Evolutionary conservation across 2,888 invertebrate species (phyloP).

Genomic region (Limnephilus rhombicus): DNA sequence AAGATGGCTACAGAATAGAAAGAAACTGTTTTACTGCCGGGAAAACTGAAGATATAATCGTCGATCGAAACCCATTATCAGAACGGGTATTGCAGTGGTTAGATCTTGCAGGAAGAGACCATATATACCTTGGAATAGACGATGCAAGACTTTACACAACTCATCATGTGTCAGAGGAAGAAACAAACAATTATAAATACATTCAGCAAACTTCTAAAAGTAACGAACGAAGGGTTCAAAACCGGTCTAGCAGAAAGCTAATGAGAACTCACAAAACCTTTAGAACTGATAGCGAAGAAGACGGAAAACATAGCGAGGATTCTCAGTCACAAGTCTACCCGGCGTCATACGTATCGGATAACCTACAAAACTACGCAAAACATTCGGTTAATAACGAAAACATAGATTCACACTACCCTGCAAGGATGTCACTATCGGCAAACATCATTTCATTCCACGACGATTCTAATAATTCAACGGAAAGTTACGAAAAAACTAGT

Average conservation of each 20-base stretch:
- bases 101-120: slow-evolving; percentile 83
- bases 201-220: slow-evolving; percentile 26
- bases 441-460: slow-evolving; percentile 53
- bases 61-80: slow-evolving; percentile 71
- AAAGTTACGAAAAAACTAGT: slow-evolving; percentile 37
- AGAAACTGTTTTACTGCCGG: slow-evolving; percentile 67
- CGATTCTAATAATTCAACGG: slow-evolving; percentile 28
- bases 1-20: slow-evolving; percentile 26
- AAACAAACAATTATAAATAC: neutral
- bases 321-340: slow-evolving; percentile 6
- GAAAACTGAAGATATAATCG: slow-evolving; percentile 66
- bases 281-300: slow-evolving; percentile 43
- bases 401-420: neutral
- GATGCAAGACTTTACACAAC: slow-evolving; percentile 63
- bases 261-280: slow-evolving; percentile 14
- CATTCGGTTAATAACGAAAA: slow-evolving; percentile 9
- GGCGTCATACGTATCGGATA: slow-evolving; percentile 43
- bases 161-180: slow-evolving; percentile 74
- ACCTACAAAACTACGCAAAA: slow-evolving; percentile 59
- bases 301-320: neutral
- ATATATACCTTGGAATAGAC: slow-evolving; percentile 70
- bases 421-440: slow-evolving; percentile 41
- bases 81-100: slow-evolving; percentile 89
- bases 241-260: slow-evolving; percentile 8
- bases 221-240: neutral